These are phyloP conservation scores for Drosophila ercepeae DNA, from an alignment of 1,140 invertebrate species.

Conservation along the genomic window DNA sequence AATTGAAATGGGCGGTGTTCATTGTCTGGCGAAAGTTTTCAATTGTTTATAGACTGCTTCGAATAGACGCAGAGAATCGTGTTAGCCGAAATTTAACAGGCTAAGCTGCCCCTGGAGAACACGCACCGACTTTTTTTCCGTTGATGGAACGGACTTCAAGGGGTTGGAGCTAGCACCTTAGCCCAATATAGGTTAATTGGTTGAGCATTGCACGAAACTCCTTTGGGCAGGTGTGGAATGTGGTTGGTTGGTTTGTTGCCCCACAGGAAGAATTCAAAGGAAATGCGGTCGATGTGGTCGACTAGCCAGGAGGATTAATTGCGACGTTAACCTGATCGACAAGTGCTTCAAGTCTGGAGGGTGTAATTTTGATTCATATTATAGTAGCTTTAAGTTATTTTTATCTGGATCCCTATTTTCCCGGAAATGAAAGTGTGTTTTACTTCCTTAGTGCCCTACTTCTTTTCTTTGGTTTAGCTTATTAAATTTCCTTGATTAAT, in stretches of 20 bases:
- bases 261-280: slow-evolving; percentile 25
- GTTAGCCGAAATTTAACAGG: slow-evolving; percentile 49
- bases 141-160: background rate
- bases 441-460: background rate
- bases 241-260: slow-evolving; percentile 32
- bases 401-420: background rate
- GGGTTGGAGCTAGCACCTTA: slow-evolving; percentile 23
- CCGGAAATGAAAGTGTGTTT: background rate
- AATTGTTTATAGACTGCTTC: slow-evolving; percentile 76
- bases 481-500: background rate
- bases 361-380: background rate
- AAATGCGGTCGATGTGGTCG: slow-evolving; percentile 39
- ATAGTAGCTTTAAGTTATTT: too few species aligned
- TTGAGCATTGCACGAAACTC: slow-evolving; percentile 57
- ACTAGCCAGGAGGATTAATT: slow-evolving; percentile 39
- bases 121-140: slow-evolving; percentile 21
- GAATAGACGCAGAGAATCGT: slow-evolving; percentile 39
- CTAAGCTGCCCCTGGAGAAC: slow-evolving; percentile 21
- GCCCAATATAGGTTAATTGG: slow-evolving; percentile 73
- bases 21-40: slow-evolving; percentile 72
- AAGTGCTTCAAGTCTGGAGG: slow-evolving; percentile 8
- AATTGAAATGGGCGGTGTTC: slow-evolving; percentile 78
- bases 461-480: background rate
- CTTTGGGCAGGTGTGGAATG: slow-evolving; percentile 55
- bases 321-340: slow-evolving; percentile 20